Base-by-base conservation (phyloP, 2,888 invertebrate species). In the Agriopis leucophaearia region DNA sequence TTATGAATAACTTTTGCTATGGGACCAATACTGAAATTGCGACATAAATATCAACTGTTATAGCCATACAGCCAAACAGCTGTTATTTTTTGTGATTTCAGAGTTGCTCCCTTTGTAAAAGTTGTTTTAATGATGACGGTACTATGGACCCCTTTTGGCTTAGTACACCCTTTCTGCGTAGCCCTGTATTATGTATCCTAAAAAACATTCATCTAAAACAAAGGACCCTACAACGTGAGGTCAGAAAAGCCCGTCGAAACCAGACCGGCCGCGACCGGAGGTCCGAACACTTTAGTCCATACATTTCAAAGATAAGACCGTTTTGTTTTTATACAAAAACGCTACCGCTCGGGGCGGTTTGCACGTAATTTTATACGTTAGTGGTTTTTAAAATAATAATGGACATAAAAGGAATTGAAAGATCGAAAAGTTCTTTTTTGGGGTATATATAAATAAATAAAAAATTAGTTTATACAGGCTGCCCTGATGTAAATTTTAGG, bases 261-360 rank as follows among this genome's bases (percentile, higher is more conserved):
- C 55, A 16, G 62, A 45, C 18, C 38, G 38, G 38, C n/a, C n/a
- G 16, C 42, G 42, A 40, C 9, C 45, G 16, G 10, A 5, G 54
- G 13, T 62, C 47, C 52, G 16, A 15, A 51, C 36, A 48, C 55
- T 48, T 63, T 42, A 48, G 18, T 18, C 48, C 56, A 57, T 57
- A 64, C 42, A 64, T 64, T 48, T 56, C 35, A 51, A 18, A 56
- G 64, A 64, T 57, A 64, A 64, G 36, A 6, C 42, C 50, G 35
- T 64, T 57, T 64, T 64, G 64, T 64, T 64, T 55, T 63, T 63
- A 62, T 48, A 48, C 56, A 42, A 44, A n/a, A 40, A 50, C 36
- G 64, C 64, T 57, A 57, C 56, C 44, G 56, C 64, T 64, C 40
- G 42, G 38, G 64, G 64, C 50, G 10, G 15, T 40, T 45, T 56